phyloP scores from a whole-genome alignment of 2,113 vertebrate species.

The Struthio camelus region DNA sequence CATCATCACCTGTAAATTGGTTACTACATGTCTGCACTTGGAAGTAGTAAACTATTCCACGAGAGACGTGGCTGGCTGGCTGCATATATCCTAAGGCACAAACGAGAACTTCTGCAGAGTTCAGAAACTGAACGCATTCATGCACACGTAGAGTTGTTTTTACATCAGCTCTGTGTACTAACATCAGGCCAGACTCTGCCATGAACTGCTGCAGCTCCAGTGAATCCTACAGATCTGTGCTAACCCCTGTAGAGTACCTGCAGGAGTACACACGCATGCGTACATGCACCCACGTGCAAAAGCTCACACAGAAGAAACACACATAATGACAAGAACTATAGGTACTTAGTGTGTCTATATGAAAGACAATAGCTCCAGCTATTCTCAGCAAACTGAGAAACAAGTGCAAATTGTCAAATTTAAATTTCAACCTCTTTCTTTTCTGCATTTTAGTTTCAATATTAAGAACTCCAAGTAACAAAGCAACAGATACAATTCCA shows the following conservation, averaged over 20 bases:
- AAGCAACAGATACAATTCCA: slow-evolving; percentile 52
- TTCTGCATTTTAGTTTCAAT: slow-evolving; percentile 31
- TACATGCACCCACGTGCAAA: fast-evolving
- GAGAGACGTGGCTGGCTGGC: fast-evolving
- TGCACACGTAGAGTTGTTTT: neutral
- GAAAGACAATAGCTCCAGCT: neutral
- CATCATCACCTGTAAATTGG: neutral
- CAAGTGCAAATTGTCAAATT: neutral
- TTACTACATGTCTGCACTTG: neutral
- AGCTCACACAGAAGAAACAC: neutral
- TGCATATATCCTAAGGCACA: neutral
- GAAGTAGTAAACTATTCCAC: neutral
- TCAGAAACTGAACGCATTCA: fast-evolving
- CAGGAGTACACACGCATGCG: neutral
- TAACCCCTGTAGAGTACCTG: neutral
- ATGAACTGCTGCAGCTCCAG: neutral
- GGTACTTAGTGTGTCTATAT: neutral
- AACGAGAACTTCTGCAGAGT: neutral
- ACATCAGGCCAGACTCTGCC: neutral
- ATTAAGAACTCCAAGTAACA: slow-evolving; percentile 30
- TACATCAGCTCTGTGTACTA: neutral
- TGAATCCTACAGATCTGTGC: neutral
- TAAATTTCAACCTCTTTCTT: neutral
- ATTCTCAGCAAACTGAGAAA: slow-evolving; percentile 6
- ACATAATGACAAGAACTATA: neutral